phyloP scores from a whole-genome alignment of 2,113 vertebrate genomes.

The Corythornis cristatus region DNA sequence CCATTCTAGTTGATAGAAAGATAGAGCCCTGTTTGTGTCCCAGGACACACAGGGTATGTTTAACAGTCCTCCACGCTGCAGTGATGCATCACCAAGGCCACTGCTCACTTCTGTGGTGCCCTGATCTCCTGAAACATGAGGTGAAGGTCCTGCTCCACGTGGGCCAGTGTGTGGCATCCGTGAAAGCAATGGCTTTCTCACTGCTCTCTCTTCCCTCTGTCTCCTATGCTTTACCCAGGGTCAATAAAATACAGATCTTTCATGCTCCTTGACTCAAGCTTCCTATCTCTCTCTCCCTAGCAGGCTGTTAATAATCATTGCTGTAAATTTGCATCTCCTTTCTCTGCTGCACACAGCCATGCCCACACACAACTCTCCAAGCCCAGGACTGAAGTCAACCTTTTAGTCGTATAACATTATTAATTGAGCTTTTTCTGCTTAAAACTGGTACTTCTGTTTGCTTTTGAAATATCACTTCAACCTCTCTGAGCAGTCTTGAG shows the following conservation, averaged over 20 bases:
- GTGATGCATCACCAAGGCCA: background rate
- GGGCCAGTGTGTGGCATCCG: fast-evolving
- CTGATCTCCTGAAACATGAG: background rate
- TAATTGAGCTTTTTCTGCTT: background rate
- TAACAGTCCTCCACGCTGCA: fast-evolving
- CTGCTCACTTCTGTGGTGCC: background rate
- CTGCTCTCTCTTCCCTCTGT: background rate
- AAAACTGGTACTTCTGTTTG: background rate
- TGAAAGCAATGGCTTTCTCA: background rate
- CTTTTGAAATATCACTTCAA: background rate
- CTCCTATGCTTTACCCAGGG: background rate
- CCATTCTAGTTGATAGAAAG: background rate
- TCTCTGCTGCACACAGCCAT: background rate
- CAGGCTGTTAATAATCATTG: background rate
- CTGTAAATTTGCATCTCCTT: background rate
- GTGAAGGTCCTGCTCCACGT: background rate
- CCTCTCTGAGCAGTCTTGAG: background rate
- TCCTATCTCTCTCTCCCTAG: background rate
- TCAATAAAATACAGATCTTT: background rate
- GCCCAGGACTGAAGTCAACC: background rate
- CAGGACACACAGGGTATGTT: background rate
- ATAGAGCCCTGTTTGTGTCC: background rate
- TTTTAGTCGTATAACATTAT: background rate
- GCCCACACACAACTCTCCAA: background rate
- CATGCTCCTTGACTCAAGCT: background rate